These are phyloP conservation scores for Lasioglossum figueresi DNA, from an alignment of 2,888 invertebrate genomes.

Conservation along the genomic window DNA sequence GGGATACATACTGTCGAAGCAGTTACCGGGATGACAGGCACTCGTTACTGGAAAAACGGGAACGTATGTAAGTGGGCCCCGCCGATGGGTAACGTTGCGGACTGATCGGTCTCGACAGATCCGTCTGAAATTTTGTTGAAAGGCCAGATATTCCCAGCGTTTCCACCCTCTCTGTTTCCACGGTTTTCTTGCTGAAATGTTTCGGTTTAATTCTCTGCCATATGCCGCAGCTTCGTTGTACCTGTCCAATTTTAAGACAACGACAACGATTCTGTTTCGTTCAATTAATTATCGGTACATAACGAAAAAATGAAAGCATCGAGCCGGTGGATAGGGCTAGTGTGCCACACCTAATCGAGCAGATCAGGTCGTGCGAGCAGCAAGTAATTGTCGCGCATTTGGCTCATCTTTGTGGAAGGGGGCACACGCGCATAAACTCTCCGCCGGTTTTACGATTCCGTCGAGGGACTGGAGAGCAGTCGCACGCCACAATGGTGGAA, in stretches of 20 bases:
- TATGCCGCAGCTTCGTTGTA: not conserved
- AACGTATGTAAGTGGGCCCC: slow-evolving; percentile 33
- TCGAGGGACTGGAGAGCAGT: slow-evolving; percentile 26
- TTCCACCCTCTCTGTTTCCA: not conserved
- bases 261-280: not conserved
- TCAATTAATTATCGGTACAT: not conserved
- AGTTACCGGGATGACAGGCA: slow-evolving; percentile 41
- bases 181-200: not conserved
- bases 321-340: not conserved
- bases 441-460: slow-evolving; percentile 49
- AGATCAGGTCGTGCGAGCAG: slow-evolving; percentile 35
- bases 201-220: not conserved
- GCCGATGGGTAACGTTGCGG: slow-evolving; percentile 24
- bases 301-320: not conserved
- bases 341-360: not conserved
- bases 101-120: slow-evolving; percentile 24
- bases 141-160: not conserved
- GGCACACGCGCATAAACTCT: slow-evolving; percentile 45
- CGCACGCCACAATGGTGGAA: slow-evolving; percentile 61
- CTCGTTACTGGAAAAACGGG: slow-evolving; percentile 55
- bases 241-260: not conserved
- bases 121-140: slow-evolving; percentile 28
- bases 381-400: slow-evolving; percentile 51
- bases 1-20: slow-evolving; percentile 35
- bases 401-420: slow-evolving; percentile 31